Evolutionary conservation across 2,888 invertebrate species (phyloP).

Genomic region (Mythimna lalbum): DNA sequence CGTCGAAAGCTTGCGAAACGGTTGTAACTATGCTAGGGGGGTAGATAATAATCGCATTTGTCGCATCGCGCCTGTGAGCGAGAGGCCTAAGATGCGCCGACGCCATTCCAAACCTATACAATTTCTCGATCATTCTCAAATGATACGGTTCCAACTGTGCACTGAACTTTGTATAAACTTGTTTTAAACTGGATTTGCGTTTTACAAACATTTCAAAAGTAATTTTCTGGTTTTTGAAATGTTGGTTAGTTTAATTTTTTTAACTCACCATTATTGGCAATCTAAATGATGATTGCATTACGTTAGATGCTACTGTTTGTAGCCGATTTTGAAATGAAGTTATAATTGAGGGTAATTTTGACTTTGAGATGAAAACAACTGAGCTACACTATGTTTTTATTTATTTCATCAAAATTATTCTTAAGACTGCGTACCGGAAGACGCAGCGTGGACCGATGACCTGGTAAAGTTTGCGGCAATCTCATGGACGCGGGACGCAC

Average conservation of each 20-base stretch:
- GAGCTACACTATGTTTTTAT: no score
- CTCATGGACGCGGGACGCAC: no score
- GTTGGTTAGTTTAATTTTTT: conserved; percentile 12
- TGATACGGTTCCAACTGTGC: conserved; percentile 28
- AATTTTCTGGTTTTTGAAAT: conserved; percentile 33
- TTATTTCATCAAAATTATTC: no score
- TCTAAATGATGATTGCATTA: conserved; percentile 18
- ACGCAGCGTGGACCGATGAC: no score
- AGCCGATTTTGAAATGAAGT: neutral
- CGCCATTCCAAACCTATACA: conserved; percentile 19
- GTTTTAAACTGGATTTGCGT: conserved; percentile 22
- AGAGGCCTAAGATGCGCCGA: conserved; percentile 11
- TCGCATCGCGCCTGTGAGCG: neutral
- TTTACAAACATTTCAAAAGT: conserved; percentile 44
- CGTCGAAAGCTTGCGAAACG: neutral
- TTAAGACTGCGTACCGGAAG: no score
- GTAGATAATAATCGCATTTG: neutral
- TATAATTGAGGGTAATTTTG: neutral
- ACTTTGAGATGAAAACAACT: neutral
- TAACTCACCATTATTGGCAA: conserved; percentile 6
- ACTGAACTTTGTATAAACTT: conserved; percentile 44
- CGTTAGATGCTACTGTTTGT: neutral
- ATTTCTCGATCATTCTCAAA: conserved; percentile 49
- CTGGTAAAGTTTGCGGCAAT: no score
- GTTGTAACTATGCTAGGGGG: no score